A percentile compares a stretch with the other conserved stretches of the same genome.
Evolutionary conservation across 1,140 invertebrate genomes (phyloP).

Genomic region (Sminthurinus signatus): DNA sequence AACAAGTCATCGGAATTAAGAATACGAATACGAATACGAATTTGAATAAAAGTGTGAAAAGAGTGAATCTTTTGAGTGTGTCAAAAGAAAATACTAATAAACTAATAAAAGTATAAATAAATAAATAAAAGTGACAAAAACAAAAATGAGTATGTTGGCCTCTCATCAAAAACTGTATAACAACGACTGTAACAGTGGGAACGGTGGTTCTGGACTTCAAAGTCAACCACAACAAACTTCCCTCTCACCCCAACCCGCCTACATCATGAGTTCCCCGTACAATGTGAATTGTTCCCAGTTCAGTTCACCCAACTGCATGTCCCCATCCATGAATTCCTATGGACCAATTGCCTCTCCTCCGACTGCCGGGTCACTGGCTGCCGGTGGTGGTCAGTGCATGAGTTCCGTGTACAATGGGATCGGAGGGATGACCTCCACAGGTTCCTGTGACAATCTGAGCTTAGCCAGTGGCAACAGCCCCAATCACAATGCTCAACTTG

Average conservation of each 20-base stretch:
- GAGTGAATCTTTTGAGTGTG: too few relatives aligned
- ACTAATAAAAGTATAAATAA: too few relatives aligned
- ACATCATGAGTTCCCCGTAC: constrained; percentile 23
- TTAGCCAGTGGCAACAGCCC: constrained; percentile 37
- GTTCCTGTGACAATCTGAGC: constrained; percentile 41
- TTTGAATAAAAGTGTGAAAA: too few relatives aligned
- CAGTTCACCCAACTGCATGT: constrained; percentile 33
- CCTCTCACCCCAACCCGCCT: constrained; percentile 34
- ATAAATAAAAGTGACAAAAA: not conserved
- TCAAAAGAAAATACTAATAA: too few relatives aligned
- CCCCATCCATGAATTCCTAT: constrained; percentile 30
- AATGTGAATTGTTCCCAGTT: constrained; percentile 35
- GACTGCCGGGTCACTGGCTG: not conserved
- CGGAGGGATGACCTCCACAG: constrained; percentile 26
- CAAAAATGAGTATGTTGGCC: constrained; percentile 20
- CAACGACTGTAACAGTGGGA: constrained; percentile 19
- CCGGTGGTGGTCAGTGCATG: constrained; percentile 23
- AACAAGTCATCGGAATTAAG: too few relatives aligned
- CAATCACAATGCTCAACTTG: constrained; percentile 20
- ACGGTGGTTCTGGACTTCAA: constrained; percentile 22
- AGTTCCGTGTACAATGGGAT: constrained; percentile 28
- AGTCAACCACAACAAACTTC: constrained; percentile 19
- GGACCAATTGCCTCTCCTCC: constrained; percentile 29
- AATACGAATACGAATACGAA: too few relatives aligned
- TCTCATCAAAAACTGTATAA: constrained; percentile 12